These are phyloP conservation scores for Sialis lutaria DNA, from an alignment of 2,888 invertebrate genomes.

Conservation along the genomic window DNA sequence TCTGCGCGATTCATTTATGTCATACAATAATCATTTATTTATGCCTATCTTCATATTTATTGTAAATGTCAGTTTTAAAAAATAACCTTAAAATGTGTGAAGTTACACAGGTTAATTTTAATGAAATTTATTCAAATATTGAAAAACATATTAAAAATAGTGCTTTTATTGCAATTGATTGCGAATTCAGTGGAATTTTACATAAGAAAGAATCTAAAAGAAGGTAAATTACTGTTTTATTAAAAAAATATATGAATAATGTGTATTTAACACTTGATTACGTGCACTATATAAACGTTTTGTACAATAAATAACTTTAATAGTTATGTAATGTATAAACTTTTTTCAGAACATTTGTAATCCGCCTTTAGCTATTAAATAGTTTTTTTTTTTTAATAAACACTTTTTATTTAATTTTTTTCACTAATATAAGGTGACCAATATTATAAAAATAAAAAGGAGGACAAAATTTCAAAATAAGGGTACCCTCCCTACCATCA, in stretches of 20 bases:
- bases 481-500: too few relatives aligned
- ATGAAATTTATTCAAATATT: slow-evolving; percentile 34
- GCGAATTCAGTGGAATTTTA: slow-evolving; percentile 45
- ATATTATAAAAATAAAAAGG: too few relatives aligned
- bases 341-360: not conserved
- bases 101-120: slow-evolving; percentile 42
- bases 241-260: slow-evolving; percentile 3
- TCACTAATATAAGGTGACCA: too few relatives aligned
- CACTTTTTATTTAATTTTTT: too few relatives aligned
- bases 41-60: too few relatives aligned
- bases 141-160: slow-evolving; percentile 34
- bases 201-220: slow-evolving; percentile 28
- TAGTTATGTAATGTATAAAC: not conserved
- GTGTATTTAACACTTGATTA: slow-evolving; percentile 1
- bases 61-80: not conserved
- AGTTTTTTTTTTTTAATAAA: too few relatives aligned
- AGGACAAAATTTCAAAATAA: too few relatives aligned
- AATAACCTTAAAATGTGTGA: slow-evolving; percentile 35
- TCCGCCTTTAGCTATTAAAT: too few relatives aligned
- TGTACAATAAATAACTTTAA: not conserved
- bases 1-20: too few relatives aligned
- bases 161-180: slow-evolving; percentile 49
- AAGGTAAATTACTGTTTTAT: slow-evolving; percentile 26
- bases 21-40: too few relatives aligned
- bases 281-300: not conserved